Conservation (phyloP, 2,888 invertebrate species). For the Drosophila robusta region DNA sequence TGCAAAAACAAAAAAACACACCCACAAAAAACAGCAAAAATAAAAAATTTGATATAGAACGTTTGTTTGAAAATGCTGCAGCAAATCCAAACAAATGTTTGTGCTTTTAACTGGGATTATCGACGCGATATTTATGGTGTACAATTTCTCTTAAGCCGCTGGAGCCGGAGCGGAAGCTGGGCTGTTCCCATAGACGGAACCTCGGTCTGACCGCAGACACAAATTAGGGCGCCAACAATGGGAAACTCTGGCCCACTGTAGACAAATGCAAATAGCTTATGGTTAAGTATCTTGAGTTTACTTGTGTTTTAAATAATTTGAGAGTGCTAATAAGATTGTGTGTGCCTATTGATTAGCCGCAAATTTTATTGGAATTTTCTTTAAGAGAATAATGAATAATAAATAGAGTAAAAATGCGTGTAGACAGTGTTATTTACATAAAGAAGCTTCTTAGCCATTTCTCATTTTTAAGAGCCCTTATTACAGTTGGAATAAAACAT, state of each 20-base stretch:
- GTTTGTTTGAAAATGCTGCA: conserved; percentile 47
- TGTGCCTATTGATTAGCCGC: background rate
- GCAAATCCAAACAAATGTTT: conserved; percentile 77
- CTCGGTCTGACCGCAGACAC: conserved; percentile 37
- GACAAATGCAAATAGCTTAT: conserved; percentile 30
- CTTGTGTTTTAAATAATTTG: background rate
- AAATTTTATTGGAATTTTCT: background rate
- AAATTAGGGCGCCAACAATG: conserved; percentile 9
- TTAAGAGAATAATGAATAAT: background rate
- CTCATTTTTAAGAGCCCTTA: too few species aligned
- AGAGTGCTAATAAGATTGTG: background rate
- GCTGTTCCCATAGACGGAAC: background rate
- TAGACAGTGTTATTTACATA: too few species aligned
- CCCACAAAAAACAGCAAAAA: conserved; percentile 12
- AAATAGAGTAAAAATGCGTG: background rate
- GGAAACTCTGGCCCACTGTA: background rate
- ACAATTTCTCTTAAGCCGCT: conserved; percentile 63
- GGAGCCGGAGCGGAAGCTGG: too few species aligned
- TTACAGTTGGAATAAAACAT: too few species aligned
- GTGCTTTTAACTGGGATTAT: conserved; percentile 77
- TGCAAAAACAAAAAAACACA: conserved; percentile 9
- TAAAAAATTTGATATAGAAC: conserved; percentile 27
- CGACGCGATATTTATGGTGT: conserved; percentile 73
- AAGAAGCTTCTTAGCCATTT: too few species aligned
- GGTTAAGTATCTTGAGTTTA: conserved; percentile 16